These are phyloP conservation scores for Tipula lateralis DNA, from an alignment of 2,888 invertebrate genomes.

Conservation along the genomic window DNA sequence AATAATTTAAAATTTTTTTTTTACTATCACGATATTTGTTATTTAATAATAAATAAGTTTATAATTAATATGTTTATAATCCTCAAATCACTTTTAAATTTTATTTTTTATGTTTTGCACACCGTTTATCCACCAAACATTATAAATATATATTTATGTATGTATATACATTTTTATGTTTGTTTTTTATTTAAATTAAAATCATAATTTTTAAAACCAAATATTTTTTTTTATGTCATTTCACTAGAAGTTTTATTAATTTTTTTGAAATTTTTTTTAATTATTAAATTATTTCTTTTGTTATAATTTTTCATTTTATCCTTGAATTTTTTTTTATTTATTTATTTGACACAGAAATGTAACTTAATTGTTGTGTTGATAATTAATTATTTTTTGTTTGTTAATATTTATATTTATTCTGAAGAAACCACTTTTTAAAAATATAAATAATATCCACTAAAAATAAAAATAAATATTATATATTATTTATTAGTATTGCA, in stretches of 20 bases:
- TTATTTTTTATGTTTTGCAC: neutral
- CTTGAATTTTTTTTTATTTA: neutral
- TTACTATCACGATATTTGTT: neutral
- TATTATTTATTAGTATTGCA: neutral
- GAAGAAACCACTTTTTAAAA: slow-evolving; percentile 24
- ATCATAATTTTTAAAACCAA: neutral
- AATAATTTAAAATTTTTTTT: neutral
- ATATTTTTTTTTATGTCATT: neutral
- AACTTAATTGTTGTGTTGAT: neutral
- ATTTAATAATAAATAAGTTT: neutral
- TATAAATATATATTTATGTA: too few relatives aligned
- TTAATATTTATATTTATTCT: too few relatives aligned
- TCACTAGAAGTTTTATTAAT: neutral
- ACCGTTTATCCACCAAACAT: slow-evolving; percentile 9
- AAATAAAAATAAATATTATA: slow-evolving; percentile 6
- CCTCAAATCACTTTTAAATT: neutral
- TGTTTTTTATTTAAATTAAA: neutral
- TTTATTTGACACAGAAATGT: neutral
- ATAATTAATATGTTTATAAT: neutral
- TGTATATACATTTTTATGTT: neutral
- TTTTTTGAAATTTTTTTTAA: neutral
- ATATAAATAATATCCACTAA: slow-evolving; percentile 24
- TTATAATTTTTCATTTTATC: neutral
- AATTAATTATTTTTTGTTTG: neutral
- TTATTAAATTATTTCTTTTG: neutral